A percentile compares a stretch with the other conserved stretches of the same genome.
Conservation (phyloP, 2,888 invertebrate species). For the Polydesmus complanatus region DNA sequence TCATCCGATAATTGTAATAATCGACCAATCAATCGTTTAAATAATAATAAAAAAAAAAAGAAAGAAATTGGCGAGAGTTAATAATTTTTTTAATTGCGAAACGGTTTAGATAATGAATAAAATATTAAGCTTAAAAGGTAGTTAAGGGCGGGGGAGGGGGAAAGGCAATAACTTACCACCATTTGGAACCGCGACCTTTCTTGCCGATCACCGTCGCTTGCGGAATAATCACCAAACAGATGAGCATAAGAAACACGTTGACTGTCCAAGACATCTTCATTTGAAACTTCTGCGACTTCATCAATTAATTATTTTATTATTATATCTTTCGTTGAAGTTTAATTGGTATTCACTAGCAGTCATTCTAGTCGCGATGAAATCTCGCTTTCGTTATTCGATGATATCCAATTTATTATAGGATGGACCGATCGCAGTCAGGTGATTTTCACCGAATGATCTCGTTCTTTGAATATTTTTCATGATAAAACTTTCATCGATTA, state of each 20-base stretch:
- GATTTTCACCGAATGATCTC: too few relatives aligned
- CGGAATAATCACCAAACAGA: conserved; percentile 4
- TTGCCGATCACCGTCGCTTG: conserved; percentile 13
- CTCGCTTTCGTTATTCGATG: background rate
- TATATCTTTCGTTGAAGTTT: background rate
- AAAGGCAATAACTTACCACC: conserved; percentile 24
- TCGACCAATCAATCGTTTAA: too few relatives aligned
- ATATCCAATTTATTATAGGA: too few relatives aligned
- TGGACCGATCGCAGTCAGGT: too few relatives aligned
- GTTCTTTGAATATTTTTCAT: too few relatives aligned
- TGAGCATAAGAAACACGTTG: background rate
- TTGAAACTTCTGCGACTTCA: background rate
- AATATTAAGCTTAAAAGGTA: background rate
- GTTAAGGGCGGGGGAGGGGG: background rate
- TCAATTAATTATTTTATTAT: background rate
- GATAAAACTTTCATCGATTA: too few relatives aligned
- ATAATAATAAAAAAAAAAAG: too few relatives aligned
- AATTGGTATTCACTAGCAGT: background rate
- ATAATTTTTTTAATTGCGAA: background rate
- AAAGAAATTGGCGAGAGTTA: too few relatives aligned
- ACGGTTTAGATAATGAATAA: conserved; percentile 4
- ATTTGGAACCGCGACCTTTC: conserved; percentile 21
- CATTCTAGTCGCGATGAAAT: background rate
- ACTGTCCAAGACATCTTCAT: background rate
- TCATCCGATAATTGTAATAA: background rate